Conservation (phyloP, 2,888 invertebrate species). For the Idaea dimidiata region DNA sequence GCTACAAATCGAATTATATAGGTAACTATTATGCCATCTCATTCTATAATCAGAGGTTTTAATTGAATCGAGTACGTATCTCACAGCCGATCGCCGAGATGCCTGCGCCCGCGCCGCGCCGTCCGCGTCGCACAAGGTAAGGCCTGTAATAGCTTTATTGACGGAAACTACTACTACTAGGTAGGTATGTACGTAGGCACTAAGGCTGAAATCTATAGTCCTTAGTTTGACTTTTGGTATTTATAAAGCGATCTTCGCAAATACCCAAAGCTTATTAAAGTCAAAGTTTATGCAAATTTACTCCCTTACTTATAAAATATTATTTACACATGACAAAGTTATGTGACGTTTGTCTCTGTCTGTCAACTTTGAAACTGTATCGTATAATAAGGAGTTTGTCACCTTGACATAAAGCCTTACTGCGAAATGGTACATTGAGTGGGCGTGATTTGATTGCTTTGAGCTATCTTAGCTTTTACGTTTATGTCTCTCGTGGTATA, state of each 20-base stretch:
- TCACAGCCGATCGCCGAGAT: slow-evolving; percentile 5
- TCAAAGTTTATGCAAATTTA: too few relatives aligned
- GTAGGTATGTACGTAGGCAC: slow-evolving; percentile 14
- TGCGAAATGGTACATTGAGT: background rate
- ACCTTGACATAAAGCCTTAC: slow-evolving; percentile 1
- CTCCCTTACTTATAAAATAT: too few relatives aligned
- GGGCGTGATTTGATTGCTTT: background rate
- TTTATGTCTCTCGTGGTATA: background rate
- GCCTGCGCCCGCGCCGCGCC: too few relatives aligned
- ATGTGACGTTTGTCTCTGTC: too few relatives aligned
- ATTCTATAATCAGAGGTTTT: slow-evolving; percentile 10
- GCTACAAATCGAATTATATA: slow-evolving; percentile 10
- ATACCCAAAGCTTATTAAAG: too few relatives aligned
- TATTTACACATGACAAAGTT: too few relatives aligned
- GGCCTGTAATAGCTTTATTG: slow-evolving; percentile 38
- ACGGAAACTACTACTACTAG: slow-evolving; percentile 31
- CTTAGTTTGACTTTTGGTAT: too few relatives aligned
- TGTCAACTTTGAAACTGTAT: background rate
- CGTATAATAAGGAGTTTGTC: background rate
- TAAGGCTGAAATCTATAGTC: slow-evolving; percentile 23
- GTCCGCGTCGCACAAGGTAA: slow-evolving; percentile 37
- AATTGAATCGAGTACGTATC: slow-evolving; percentile 30
- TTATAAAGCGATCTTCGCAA: too few relatives aligned
- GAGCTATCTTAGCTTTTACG: background rate
- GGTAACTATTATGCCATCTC: slow-evolving; percentile 2